Conservation (phyloP, 1,140 invertebrate species). For the Pseudoatta argentina region DNA sequence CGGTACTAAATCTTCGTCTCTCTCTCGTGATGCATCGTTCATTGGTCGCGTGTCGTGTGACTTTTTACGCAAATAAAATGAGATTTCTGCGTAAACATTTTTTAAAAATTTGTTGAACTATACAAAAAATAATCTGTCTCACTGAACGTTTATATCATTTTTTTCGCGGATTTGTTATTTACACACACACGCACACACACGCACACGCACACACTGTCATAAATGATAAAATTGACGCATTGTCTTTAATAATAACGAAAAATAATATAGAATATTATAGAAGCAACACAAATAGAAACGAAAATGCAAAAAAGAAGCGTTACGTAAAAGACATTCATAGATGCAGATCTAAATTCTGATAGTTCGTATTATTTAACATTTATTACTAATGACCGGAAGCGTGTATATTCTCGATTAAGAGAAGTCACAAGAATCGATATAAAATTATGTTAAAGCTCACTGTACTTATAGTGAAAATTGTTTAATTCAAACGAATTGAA, state of each 20-base stretch:
- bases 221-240: background rate
- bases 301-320: slow-evolving; percentile 1
- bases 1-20: background rate
- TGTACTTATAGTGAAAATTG: background rate
- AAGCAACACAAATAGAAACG: background rate
- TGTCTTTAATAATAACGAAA: background rate
- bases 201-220: no score
- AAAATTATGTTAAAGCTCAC: background rate
- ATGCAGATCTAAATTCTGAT: background rate
- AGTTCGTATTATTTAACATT: background rate
- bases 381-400: background rate
- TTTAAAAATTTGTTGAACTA: slow-evolving; percentile 17
- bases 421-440: background rate
- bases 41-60: no score
- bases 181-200: no score
- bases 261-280: background rate
- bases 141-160: background rate
- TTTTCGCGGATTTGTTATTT: background rate
- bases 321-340: background rate
- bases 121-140: background rate
- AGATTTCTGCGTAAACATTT: background rate
- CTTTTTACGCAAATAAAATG: background rate
- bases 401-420: background rate
- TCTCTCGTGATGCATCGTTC: background rate
- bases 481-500: background rate